These are phyloP conservation scores for Donacobius atricapilla DNA, from an alignment of 2,113 vertebrate species.

Conservation along the genomic window DNA sequence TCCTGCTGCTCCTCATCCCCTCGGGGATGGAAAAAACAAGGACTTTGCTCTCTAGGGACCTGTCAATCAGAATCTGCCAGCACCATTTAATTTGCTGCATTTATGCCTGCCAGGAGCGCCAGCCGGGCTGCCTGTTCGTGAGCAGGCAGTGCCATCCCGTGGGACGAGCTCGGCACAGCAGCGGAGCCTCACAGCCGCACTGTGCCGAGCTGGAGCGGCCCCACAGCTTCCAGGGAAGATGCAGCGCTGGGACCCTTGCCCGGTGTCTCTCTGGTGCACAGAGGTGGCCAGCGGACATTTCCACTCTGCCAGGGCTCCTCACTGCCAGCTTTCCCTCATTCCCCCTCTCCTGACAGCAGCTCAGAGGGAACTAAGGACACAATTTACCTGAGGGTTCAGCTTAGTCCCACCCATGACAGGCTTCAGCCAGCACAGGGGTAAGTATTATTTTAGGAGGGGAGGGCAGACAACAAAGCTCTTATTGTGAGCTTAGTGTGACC, in stretches of 20 bases:
- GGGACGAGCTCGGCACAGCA: slow-evolving; percentile 40
- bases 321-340: not conserved
- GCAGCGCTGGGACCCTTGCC: not conserved
- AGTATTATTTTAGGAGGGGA: not conserved
- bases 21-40: slow-evolving; percentile 32
- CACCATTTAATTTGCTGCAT: slow-evolving; percentile 53
- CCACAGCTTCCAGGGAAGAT: not conserved
- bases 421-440: not conserved
- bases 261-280: not conserved
- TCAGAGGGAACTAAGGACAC: not conserved
- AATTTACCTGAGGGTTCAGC: not conserved
- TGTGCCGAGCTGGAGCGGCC: not conserved
- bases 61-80: slow-evolving; percentile 57
- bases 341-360: not conserved
- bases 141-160: slow-evolving; percentile 68
- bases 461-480: not conserved
- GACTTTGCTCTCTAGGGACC: slow-evolving; percentile 42
- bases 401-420: not conserved
- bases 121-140: not conserved
- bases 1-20: slow-evolving; percentile 8
- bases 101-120: not conserved
- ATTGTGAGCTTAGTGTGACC: not conserved
- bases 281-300: not conserved
- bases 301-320: not conserved
- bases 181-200: not conserved